These are phyloP conservation scores for Calidris pygmaea DNA, from an alignment of 2,113 vertebrate species.

Conservation along the genomic window DNA sequence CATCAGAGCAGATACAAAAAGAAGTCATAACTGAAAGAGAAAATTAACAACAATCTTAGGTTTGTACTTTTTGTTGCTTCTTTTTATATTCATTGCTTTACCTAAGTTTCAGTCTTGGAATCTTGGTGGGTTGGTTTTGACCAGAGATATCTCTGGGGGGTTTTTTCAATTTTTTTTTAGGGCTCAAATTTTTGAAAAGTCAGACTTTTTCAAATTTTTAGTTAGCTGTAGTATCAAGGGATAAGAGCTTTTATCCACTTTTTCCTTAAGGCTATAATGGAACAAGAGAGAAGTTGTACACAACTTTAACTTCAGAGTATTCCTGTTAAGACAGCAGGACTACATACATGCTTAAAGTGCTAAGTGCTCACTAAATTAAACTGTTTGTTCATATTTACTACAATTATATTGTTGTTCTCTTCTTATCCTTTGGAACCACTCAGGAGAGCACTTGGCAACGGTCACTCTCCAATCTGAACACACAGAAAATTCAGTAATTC, in stretches of 20 bases:
- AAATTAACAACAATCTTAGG: not conserved
- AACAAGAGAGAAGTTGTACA: not conserved
- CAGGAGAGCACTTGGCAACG: not conserved
- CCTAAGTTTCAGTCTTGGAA: not conserved
- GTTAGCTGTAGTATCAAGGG: not conserved
- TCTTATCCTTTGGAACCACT: not conserved
- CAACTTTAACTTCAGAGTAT: not conserved
- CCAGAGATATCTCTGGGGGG: not conserved
- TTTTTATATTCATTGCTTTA: not conserved
- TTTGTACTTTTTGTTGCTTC: not conserved
- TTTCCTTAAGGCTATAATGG: not conserved
- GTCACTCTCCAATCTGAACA: not conserved
- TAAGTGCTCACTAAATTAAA: not conserved
- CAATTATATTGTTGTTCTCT: not conserved
- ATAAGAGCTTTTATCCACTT: not conserved
- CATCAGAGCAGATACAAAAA: not conserved
- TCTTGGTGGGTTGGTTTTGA: not conserved
- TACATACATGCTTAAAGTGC: rapidly evolving
- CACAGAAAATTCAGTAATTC: not conserved
- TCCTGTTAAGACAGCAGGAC: not conserved
- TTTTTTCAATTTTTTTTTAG: not conserved
- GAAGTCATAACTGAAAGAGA: not conserved
- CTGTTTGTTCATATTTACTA: not conserved
- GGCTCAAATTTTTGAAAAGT: not conserved
- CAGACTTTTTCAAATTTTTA: not conserved